Conservation (phyloP, 2,888 invertebrate species). For the Ormyrus rosae region DNA sequence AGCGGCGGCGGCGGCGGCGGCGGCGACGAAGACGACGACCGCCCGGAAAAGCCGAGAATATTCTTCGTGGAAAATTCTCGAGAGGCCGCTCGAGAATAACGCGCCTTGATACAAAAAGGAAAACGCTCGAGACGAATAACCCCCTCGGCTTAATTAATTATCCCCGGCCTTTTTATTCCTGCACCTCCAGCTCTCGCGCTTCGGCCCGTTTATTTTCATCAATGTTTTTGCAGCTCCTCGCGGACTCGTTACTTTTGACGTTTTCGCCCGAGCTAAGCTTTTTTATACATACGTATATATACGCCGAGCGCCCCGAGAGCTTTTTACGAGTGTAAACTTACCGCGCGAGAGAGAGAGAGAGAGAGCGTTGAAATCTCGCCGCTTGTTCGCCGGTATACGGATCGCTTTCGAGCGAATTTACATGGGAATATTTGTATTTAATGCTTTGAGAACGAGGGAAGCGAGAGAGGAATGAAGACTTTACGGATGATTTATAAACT, state of each 20-base stretch:
- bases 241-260: conserved; percentile 43
- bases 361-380: conserved; percentile 17
- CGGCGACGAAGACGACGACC: conserved; percentile 38
- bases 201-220: conserved; percentile 54
- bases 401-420: conserved; percentile 47
- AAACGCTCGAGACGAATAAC: conserved; percentile 54
- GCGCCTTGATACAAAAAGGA: conserved; percentile 54
- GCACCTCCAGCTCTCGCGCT: neutral
- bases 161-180: conserved; percentile 42
- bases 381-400: conserved; percentile 22
- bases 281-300: conserved; percentile 21
- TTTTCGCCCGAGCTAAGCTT: conserved; percentile 12
- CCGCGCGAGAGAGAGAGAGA: neutral
- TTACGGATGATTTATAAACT: conserved; percentile 44
- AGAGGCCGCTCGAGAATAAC: conserved; percentile 49
- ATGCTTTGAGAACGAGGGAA: conserved; percentile 20
- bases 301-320: conserved; percentile 5
- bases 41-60: conserved; percentile 59
- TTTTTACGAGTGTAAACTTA: conserved; percentile 47
- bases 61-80: conserved; percentile 58
- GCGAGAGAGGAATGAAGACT: conserved; percentile 39
- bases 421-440: conserved; percentile 53
- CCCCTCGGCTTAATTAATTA: conserved; percentile 55
- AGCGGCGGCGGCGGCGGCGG: conserved; percentile 29
- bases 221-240: conserved; percentile 46